Evolutionary conservation across 64 coral and sea anemone species (phyloP), one percentile per base, ranked within the genome.

Genomic region (Trachythela sp.): DNA sequence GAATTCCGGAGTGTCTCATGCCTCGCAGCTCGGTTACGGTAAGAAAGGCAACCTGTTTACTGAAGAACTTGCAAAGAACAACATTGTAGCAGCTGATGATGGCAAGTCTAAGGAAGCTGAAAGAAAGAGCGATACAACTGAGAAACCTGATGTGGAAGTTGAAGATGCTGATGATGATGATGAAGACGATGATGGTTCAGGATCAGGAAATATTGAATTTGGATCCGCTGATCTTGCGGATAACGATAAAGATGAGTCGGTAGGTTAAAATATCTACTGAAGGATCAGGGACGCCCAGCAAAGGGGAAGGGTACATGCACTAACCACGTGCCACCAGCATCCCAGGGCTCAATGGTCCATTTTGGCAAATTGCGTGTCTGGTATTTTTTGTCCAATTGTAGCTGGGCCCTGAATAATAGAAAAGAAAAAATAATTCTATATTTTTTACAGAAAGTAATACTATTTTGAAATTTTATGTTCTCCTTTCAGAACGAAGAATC

Each of bases 151-250:
- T 22, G 56, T 64, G 26, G 56, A 64, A 64, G 56, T 64, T 27
- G 56, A 64, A 64, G 56, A 80, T 4, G 75, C 13, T 36, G 75
- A 80, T 80, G 75, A 80, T 9, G 75, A 80, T 34, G 75, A 80
- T n/a, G 59, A 68, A 4, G 59, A 68, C 14, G 59, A 68, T 3
- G 18, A 68, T 36, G 34, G 34, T 40, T 80, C 75, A 14, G 75
- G 75, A 15, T 37, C 32, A 9, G 75, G 75, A 36, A 80, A 37
- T 15, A 80, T 80, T 18, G 75, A 80, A 18, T 80, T 80, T 80
- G 75, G 75, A 80, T 40, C 75, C 20, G 37, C 1, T 35, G 75
- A 80, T 13, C 31, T 80, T 35, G 33, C 75, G 0, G 75, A 80
- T 40, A 18, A 80, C 33, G 75, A 80, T 15, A 15, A 35, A 4